Evolutionary conservation across 2,888 invertebrate genomes (phyloP), one percentile per base, ranked within the genome.

Genomic region (Drosophila greeni): DNA sequence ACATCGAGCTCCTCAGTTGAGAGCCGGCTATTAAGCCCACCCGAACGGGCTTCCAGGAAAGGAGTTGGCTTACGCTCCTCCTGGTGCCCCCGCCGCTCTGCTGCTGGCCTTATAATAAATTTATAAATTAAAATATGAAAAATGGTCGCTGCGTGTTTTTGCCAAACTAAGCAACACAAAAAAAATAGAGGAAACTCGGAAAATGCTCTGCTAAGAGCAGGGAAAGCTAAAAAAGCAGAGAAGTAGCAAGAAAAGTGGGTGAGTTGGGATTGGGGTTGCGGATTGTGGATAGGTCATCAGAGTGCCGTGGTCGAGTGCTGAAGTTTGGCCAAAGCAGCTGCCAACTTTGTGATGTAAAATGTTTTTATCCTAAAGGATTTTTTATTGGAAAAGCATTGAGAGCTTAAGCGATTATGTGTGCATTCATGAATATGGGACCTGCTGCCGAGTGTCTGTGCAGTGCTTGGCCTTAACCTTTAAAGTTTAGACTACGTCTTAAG

Each of bases 81-180:
- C 66, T 58, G 45, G 51, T 60, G 51, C 62, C 52, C 53, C 54
- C 54, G 33, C 40, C 55, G 47, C 48, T 61, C 39, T 37, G 56
- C 68, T 66, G 59, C 64, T 82, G 68, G 75, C 70, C 83, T 78
- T 74, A 83, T 84, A 84, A 84, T 84, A 85, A 84, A 84, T 85
- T 84, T 83, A 84, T 83, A 83, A 83, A 85, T 83, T 78, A 85
- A 80, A 78, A 80, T 84, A 82, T 80, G 79, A 80, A 85, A 84
- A 84, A 84, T 84, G 83, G 79, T 74, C 73, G 73, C 83, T 82
- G 85, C 78, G 84, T 80, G 83, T 84, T 84, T 84, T 75, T 72
- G 77, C 82, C 73, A 82, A 76, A 81, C 84, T 83, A 78, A 72
- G 81, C 80, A 76, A 77, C 66, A 80, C 61, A 66, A 36, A 37